Base-by-base conservation (phyloP, 2,113 vertebrate genomes). In the Eptatretus burgeri region DNA sequence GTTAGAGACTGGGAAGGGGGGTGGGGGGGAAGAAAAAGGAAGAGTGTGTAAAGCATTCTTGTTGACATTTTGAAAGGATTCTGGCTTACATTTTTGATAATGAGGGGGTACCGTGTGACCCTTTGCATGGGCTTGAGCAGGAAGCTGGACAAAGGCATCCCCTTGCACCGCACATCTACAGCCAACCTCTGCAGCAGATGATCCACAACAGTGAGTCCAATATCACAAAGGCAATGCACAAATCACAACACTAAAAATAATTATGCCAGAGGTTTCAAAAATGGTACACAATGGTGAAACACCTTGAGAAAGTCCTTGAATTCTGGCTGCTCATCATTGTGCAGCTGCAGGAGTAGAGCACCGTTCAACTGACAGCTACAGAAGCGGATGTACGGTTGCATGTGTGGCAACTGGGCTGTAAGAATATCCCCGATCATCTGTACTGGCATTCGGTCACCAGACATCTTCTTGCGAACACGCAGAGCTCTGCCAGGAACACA, bases 301-400 rank as follows among this genome's bases (percentile, higher is more conserved):
- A 85, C 91, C 75, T 95, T 98, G 64, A 98, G 82, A 51, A 91
- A 93, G 51, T 98, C 91, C 75, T 98, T 95, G 76, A 95, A 93
- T 64, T 94, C 86, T 0, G 84, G 81, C 67, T 79, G 82, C 72
- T 95, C 89, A 1, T 98, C 91, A 0, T 87, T 98, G 69, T 95
- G 94, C 77, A 94, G 89, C 70, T 98, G 91, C 71, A 98, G 93
- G 67, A 98, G 78, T 1, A 88, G 86, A 0, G 91, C 89, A 1
- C 91, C 91, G 1, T 94, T 98, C 69, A 95, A 82, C 74, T 98
- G 91, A 70, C 89, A 93, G 67, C 87, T 94, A 67, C 91, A 98
- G 76, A 98, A 98, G 49, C 91, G 82, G 71, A 98, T 95, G 70
- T 98, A 98, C 1, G 91, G 89, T 76, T 98, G 89, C 89, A 98